Conservation (phyloP, 2,888 invertebrate genomes). For the Caenorhabditis zanzibari region DNA sequence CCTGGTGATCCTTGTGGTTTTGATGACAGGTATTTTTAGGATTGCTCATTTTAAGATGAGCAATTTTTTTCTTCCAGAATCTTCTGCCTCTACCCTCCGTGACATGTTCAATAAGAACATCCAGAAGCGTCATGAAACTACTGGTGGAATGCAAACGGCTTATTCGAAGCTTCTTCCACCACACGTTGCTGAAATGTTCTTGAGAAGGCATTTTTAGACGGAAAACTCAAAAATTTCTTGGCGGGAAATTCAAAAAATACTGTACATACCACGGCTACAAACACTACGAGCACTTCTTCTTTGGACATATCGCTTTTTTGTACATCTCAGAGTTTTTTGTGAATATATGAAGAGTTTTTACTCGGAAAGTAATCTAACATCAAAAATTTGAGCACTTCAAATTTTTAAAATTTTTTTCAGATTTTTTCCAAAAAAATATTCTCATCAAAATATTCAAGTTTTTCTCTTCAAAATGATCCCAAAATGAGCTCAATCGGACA, state of each 20-base stretch:
- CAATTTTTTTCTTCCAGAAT: constrained; percentile 18
- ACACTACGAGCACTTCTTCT: constrained; percentile 19
- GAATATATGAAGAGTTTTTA: no score
- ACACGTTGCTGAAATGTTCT: constrained; percentile 43
- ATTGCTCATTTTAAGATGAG: not conserved
- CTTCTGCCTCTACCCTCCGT: constrained; percentile 27
- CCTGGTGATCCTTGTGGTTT: constrained; percentile 3
- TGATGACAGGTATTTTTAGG: constrained; percentile 1
- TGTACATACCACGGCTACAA: constrained; percentile 22
- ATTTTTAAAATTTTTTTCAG: no score
- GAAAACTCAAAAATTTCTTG: no score
- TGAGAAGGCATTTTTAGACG: constrained; percentile 44
- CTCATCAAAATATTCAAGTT: no score
- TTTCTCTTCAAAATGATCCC: no score
- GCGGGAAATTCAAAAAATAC: not conserved
- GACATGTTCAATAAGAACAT: constrained; percentile 51
- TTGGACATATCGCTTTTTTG: constrained; percentile 25
- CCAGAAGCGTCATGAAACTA: constrained; percentile 47
- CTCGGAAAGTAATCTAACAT: no score
- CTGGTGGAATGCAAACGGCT: constrained; percentile 50
- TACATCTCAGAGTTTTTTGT: no score
- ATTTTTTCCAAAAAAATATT: no score
- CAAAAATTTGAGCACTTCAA: no score
- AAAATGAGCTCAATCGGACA: no score
- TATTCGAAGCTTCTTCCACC: constrained; percentile 51